A percentile compares a stretch with the other conserved stretches of the same genome.
phyloP scores from a whole-genome alignment of 2,888 invertebrate genomes.

The Erebia ligea region DNA sequence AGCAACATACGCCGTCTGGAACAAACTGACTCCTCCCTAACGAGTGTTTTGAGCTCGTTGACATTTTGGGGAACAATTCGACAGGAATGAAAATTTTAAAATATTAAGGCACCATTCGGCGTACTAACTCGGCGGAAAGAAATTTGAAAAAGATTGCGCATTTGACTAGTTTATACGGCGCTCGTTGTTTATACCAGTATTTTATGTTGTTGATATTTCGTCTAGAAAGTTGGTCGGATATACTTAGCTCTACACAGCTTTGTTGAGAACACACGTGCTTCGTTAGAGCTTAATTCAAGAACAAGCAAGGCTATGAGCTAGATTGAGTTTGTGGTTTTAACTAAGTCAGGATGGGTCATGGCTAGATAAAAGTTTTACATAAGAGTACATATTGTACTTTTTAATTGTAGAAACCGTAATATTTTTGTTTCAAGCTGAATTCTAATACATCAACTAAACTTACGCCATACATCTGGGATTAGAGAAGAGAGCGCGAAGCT shows the following conservation, averaged over 20 bases:
- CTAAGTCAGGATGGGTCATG: slow-evolving; percentile 24
- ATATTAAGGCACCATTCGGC: slow-evolving; percentile 20
- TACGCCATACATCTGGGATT: neutral
- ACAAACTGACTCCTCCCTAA: slow-evolving; percentile 64
- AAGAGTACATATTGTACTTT: neutral
- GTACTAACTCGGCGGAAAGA: slow-evolving; percentile 8
- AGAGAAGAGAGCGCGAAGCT: neutral
- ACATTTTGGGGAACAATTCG: slow-evolving; percentile 39
- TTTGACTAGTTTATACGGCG: slow-evolving; percentile 31
- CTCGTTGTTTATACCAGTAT: slow-evolving; percentile 34
- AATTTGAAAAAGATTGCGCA: slow-evolving; percentile 13
- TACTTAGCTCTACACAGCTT: slow-evolving; percentile 34
- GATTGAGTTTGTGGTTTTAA: slow-evolving; percentile 27
- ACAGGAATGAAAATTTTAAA: slow-evolving; percentile 28
- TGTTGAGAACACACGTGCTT: slow-evolving; percentile 42
- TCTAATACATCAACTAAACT: neutral
- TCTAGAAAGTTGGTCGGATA: slow-evolving; percentile 57
- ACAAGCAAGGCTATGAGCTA: slow-evolving; percentile 36
- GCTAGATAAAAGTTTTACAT: slow-evolving; percentile 13
- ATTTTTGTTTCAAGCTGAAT: neutral
- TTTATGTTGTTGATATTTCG: slow-evolving; percentile 52
- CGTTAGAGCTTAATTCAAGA: slow-evolving; percentile 48
- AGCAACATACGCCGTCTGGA: slow-evolving; percentile 65
- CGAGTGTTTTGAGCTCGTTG: slow-evolving; percentile 66
- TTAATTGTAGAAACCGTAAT: neutral